Base-by-base conservation (phyloP, 2,113 vertebrate genomes). In the Siniperca knerii region DNA sequence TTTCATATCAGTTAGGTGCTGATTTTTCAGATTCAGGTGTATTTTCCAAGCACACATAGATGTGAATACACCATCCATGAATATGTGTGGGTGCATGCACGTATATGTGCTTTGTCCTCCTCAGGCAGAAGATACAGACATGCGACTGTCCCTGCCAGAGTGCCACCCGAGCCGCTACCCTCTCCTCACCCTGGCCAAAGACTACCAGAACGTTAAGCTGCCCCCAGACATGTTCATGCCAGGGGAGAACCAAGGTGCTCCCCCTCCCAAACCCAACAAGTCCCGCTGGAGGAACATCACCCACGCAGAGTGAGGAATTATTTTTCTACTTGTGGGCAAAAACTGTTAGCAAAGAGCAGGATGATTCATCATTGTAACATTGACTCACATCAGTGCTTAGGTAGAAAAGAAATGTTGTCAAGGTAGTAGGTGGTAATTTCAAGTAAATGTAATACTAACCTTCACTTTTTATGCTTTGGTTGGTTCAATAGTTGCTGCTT, bases 141-240 rank as follows among this genome's bases (percentile, higher is more conserved):
- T 99, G 93, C 97, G 96, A 42, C 95, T 99, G 79, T 99, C 97
- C 89, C 93, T 99, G 77, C 98, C 98, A 1, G 98, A 99, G 93
- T 99, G 98, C 93, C 98, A 99, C 87, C 98, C 98, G 23, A 99
- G 98, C 90, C 97, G 98, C 93, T 99, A 97, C 60, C 97, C 98
- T n/a, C 95, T 99, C n/a, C 97, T 98, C 88, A 98, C 98, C 85
- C 84, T 99, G 90, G 96, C 97, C 79, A 99, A 98, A 90, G 97
- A 98, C 90, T 98, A 97, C 93, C 98, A 98, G 84, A 93, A 96
- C 74, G 95, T 92, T 88, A 98, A 97, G 94, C 89, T 96, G 65
- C 94, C 92, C 76, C 95, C 96, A 0, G 98, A 99, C 78, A 94
- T 95, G 80, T 97, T 97, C 77, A 93, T 95, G 92, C 95, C 98